Evolutionary conservation across 2,888 invertebrate species (phyloP), one percentile per base, ranked within the genome.

Genomic region (Diarsia dahlii): DNA sequence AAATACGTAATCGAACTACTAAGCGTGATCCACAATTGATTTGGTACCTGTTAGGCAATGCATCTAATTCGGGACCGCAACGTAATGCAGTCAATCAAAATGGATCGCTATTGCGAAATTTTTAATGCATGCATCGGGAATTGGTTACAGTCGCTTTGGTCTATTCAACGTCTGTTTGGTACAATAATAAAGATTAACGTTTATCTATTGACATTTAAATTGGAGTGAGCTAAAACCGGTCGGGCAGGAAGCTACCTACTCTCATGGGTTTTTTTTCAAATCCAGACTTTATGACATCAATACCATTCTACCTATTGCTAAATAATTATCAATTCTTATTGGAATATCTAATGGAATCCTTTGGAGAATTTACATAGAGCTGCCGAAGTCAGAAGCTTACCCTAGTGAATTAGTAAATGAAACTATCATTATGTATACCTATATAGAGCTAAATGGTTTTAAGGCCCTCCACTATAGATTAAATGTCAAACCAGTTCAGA

Each of bases 71-170:
- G 68, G 88, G 83, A 88, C 76, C 74, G 70, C 78, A 79, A 84
- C 78, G 87, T 78, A 78, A 18, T 75, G 78, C 79, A 86, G 71
- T 88, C 90, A 81, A 89, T 90, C 89, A 88, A 89, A 84, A 86
- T 78, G 82, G 76, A 87, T 78, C 78, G 78, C 39, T 78, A 74
- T 90, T 91, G 90, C 88, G 87, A 90, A 91, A 90, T 90, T 88
- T 89, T 87, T 89, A 90, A 91, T 90, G 89, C 81, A 85, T 60
- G 46, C 73, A 69, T 67, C 52, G 39, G 74, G 54, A 84, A 60
- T 64, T 65, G 46, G 71, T 73, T 81, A 66, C 80, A 68, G n/a
- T 52, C 18, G 39, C 71, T 79, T 76, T 79, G 80, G 83, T n/a
- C n/a, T 76, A 76, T 63, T 62, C n/a, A 60, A 66, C 48, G 39